A percentile compares a stretch with the other conserved stretches of the same genome.
These are phyloP conservation scores for Hyppa rectilinea DNA, from an alignment of 2,888 invertebrate species.

Conservation along the genomic window DNA sequence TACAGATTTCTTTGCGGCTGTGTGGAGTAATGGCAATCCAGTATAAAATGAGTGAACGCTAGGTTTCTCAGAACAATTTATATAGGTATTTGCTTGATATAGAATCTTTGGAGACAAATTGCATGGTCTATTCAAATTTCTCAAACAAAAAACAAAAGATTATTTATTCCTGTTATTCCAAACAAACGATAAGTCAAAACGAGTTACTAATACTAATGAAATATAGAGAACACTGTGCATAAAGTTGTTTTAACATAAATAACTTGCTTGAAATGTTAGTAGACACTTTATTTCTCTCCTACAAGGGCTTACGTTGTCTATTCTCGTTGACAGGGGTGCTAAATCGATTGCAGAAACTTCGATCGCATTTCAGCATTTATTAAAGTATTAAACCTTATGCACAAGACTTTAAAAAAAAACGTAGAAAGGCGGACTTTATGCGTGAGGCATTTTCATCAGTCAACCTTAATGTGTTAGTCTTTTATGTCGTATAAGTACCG, in stretches of 20 bases:
- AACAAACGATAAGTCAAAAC: slow-evolving; percentile 17
- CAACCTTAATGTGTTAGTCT: too few relatives aligned
- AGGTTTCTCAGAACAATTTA: background rate
- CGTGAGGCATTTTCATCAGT: too few relatives aligned
- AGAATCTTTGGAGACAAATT: background rate
- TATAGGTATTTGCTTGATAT: background rate
- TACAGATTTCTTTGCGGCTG: too few relatives aligned
- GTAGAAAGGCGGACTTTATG: too few relatives aligned
- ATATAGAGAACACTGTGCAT: slow-evolving; percentile 33
- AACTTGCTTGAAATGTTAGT: slow-evolving; percentile 26
- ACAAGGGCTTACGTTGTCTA: slow-evolving; percentile 24
- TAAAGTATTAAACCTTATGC: too few relatives aligned
- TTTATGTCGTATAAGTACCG: background rate
- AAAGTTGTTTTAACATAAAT: slow-evolving; percentile 44
- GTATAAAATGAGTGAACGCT: background rate
- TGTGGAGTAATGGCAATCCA: too few relatives aligned
- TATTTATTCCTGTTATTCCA: background rate
- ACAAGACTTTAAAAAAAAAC: too few relatives aligned
- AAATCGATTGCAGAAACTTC: slow-evolving; percentile 4
- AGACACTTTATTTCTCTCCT: slow-evolving; percentile 23
- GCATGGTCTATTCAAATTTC: background rate
- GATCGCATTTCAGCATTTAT: background rate
- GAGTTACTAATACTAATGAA: slow-evolving; percentile 19
- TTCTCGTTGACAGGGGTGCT: slow-evolving; percentile 35
- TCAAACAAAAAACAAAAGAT: background rate